These are phyloP conservation scores for Cinclus cinclus DNA, from an alignment of 2,113 vertebrate species.

Conservation along the genomic window DNA sequence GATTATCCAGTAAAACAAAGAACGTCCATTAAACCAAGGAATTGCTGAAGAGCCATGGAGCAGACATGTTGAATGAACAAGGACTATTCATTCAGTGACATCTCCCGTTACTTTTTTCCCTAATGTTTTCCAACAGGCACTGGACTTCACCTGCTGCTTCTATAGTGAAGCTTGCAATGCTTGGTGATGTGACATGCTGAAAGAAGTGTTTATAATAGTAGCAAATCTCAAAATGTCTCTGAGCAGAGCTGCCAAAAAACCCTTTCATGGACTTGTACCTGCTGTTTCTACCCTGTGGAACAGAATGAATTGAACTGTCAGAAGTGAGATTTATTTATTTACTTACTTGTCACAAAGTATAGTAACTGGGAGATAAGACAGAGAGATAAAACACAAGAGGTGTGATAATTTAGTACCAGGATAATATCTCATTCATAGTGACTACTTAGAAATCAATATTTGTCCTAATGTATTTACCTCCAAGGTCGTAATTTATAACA, in stretches of 20 bases:
- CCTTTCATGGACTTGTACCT: background rate
- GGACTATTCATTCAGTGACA: background rate
- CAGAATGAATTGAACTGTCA: background rate
- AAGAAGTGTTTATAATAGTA: background rate
- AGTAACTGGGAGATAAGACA: conserved; percentile 9
- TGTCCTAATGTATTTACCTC: background rate
- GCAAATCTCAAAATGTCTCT: background rate
- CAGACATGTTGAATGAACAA: background rate
- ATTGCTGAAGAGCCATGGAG: background rate
- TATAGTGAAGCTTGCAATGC: background rate
- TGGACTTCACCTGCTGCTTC: background rate
- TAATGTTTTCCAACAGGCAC: background rate
- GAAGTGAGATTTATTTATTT: conserved; percentile 12
- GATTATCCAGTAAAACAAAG: background rate
- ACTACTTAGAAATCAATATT: conserved; percentile 28
- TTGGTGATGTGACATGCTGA: background rate
- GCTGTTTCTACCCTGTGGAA: background rate
- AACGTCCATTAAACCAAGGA: background rate
- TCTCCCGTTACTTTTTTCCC: background rate
- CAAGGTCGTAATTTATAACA: background rate
- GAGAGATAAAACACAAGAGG: background rate
- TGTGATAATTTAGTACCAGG: background rate
- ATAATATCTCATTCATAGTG: conserved; percentile 7
- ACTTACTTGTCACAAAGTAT: background rate
- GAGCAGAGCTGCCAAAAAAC: background rate